Evolutionary conservation across 2,113 vertebrate species (phyloP).

Genomic region (Heliornis fulica): DNA sequence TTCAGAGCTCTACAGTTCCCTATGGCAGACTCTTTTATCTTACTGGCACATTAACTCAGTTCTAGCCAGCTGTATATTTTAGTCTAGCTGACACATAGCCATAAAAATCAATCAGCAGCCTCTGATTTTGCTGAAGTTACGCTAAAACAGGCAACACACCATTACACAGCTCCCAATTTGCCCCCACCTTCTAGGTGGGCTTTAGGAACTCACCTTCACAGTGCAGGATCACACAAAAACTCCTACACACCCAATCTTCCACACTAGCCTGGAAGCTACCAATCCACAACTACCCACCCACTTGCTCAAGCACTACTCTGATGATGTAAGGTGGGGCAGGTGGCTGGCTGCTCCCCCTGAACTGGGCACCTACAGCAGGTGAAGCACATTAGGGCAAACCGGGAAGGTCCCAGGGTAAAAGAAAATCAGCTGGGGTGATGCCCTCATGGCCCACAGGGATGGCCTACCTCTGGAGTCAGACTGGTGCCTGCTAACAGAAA

Average conservation of each 20-base stretch:
- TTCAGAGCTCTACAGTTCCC: background rate
- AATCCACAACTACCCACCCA: background rate
- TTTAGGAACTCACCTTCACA: background rate
- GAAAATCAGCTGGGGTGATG: background rate
- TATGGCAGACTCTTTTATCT: background rate
- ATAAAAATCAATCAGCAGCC: background rate
- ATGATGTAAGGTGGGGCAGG: accelerated
- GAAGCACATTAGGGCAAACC: background rate
- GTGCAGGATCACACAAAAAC: background rate
- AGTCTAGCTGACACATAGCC: background rate
- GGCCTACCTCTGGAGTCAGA: background rate
- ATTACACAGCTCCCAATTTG: background rate
- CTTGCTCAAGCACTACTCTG: accelerated
- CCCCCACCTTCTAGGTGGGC: background rate
- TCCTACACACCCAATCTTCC: background rate
- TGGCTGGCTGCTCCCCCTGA: background rate
- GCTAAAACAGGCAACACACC: background rate
- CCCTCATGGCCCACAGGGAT: background rate
- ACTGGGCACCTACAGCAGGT: background rate
- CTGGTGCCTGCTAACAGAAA: background rate
- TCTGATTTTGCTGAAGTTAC: background rate
- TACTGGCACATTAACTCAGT: background rate
- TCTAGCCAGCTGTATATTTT: background rate
- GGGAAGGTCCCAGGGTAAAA: accelerated
- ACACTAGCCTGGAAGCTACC: accelerated